A percentile compares a stretch with the other conserved stretches of the same genome.
Evolutionary conservation across 2,888 invertebrate genomes (phyloP).

Genomic region (Brachyptera putata): DNA sequence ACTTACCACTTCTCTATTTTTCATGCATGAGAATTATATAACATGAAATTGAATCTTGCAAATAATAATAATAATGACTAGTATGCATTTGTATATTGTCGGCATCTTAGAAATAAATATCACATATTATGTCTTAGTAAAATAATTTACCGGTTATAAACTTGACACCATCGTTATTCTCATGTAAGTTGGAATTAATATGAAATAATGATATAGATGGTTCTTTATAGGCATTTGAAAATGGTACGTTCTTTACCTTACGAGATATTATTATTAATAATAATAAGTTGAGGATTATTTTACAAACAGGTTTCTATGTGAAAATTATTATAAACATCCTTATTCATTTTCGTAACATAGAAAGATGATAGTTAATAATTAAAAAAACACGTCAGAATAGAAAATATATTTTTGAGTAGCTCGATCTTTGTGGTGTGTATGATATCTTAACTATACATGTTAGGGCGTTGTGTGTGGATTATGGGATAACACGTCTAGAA

Average conservation of each 20-base stretch:
- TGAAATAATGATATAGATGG: neutral
- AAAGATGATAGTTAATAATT: neutral
- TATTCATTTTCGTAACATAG: neutral
- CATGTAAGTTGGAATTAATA: neutral
- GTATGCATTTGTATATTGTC: no score
- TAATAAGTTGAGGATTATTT: neutral
- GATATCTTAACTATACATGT: neutral
- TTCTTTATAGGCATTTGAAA: neutral
- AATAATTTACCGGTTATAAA: no score
- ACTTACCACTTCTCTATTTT: no score
- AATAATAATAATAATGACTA: no score
- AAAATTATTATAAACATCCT: neutral
- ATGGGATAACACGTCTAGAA: no score
- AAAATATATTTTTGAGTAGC: neutral
- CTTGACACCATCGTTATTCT: neutral
- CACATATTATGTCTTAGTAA: no score
- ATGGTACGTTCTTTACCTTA: no score
- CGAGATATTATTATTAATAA: neutral
- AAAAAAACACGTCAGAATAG: neutral
- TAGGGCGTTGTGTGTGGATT: no score
- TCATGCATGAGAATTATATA: no score
- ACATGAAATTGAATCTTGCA: no score
- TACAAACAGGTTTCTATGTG: neutral
- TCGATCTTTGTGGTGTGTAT: neutral
- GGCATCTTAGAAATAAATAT: no score